Evolutionary conservation across 2,113 vertebrate genomes (phyloP), one percentile per base, ranked within the genome.

Genomic region (Aspidoscelis tigris): DNA sequence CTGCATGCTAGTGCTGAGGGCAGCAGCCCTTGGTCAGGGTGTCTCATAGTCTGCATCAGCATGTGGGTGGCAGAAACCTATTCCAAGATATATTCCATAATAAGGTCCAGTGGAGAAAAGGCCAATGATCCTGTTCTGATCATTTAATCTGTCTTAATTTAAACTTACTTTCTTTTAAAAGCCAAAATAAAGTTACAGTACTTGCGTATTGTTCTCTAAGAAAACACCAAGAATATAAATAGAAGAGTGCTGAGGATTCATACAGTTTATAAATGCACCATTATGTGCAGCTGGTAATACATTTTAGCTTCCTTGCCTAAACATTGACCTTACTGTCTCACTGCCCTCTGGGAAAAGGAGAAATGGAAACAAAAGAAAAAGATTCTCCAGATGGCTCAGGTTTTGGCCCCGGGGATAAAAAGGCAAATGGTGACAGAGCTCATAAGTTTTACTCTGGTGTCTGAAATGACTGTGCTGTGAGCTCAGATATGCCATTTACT

Each of bases 321-420:
- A 82, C 70, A 64, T 82, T 82, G 53, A 44, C 22, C 39, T 7
- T 78, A 16, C 11, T 90, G 2, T 2, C 82, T 80, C 53, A 12
- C 68, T 11, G 2, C n/a, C 70, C 77, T 86, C 11, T 22, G 80
- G 18, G 18, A 80, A 79, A 66, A n/a, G 3, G 0, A 24, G 4
- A 53, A 81, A 84, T 11, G 0, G 85, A 88, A 21, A 86, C 76
- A 0, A 77, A 33, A 72, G 53, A 22, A 5, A 14, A 33, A 7
- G 86, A 73, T 3, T 84, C 86, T 88, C 47, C 71, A 76, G 55
- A 53, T 89, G 61, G 58, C 61, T 20, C 71, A n/a, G 2, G 1
- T 90, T 88, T 74, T 22, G 81, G 5, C 6, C 55, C n/a, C 53
- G 88, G 73, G 39, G 53, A 86, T 72, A 70, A 88, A 72, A 26